Percentiles rank a stretch among this genome's conserved stretches.
These are phyloP conservation scores for Macrostomum cliftonense DNA, from an alignment of 2,888 invertebrate species.

Conservation along the genomic window DNA sequence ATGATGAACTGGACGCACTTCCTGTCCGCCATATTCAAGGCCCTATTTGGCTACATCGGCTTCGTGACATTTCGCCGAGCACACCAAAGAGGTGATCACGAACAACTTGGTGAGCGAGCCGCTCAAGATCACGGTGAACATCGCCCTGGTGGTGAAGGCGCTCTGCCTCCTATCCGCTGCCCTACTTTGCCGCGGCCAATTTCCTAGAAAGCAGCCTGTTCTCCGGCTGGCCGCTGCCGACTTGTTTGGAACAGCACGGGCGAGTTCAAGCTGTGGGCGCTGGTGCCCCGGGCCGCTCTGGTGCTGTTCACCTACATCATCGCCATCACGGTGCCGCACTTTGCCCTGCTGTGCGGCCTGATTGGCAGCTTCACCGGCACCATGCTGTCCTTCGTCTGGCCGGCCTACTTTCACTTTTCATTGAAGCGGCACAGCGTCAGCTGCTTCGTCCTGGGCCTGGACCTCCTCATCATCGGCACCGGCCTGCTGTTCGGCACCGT, in stretches of 20 bases:
- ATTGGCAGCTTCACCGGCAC: slow-evolving; percentile 99
- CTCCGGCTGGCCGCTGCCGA: slow-evolving; percentile 21
- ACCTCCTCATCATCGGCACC: slow-evolving; percentile 75
- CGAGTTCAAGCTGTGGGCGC: slow-evolving; percentile 81
- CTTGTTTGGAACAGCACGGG: too few species aligned
- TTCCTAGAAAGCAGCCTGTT: slow-evolving; percentile 78
- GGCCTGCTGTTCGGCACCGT: slow-evolving; percentile 56
- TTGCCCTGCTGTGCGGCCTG: slow-evolving; percentile 92
- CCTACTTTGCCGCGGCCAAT: slow-evolving; percentile 91
- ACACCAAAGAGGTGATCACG: slow-evolving; percentile 62
- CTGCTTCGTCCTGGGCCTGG: slow-evolving; percentile 48
- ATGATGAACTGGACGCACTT: slow-evolving; percentile 98
- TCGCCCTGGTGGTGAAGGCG: slow-evolving; percentile 83
- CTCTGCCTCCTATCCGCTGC: slow-evolving; percentile 84
- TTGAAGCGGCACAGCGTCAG: slow-evolving; percentile 52
- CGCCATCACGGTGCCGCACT: slow-evolving; percentile 93
- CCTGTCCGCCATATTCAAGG: slow-evolving; percentile 86
- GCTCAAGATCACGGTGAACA: slow-evolving; percentile 73
- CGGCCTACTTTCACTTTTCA: slow-evolving; percentile 87
- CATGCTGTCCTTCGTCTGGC: slow-evolving; percentile 98
- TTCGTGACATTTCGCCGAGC: slow-evolving; percentile 89
- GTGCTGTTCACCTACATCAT: slow-evolving; percentile 74
- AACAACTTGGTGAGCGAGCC: slow-evolving; percentile 82
- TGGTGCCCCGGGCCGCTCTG: slow-evolving; percentile 68
- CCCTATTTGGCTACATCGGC: slow-evolving; percentile 80